Evolutionary conservation across 2,797 vertebrate species (phyloP), one percentile per base, ranked within the genome.

Genomic region (Pipistrellus pipistrellus): DNA sequence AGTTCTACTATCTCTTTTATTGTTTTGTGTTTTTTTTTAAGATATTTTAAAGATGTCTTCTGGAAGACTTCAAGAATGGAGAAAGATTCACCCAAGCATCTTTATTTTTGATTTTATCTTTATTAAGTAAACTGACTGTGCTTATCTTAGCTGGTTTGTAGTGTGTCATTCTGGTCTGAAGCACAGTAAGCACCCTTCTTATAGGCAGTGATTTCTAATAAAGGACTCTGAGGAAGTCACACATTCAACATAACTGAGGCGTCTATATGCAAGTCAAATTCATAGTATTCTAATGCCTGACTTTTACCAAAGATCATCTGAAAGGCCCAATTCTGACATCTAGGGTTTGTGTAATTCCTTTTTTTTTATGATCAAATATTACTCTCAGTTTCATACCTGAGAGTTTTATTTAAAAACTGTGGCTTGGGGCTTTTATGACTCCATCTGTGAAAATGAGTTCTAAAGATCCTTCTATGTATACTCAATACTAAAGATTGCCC

Each of bases 291-390:
- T 96, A 69, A 44, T 48, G 73, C 51, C 71, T 88, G 32, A 71
- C 48, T 95, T 95, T 72, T 80, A 94, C 64, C 76, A 85, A 87
- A 95, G 69, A 75, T 68, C 46, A 88, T 8, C 53, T n/a, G 30
- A 51, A 68, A 69, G 68, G 23, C 41, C 75, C 17, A 41, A 8
- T 48, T n/a, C 53, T 82, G 25, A 82, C 41, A 11, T 25, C n/a
- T 84, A 32, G 20, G 12, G 9, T 77, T 93, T 77, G 41, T 91
- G 90, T 64, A 78, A 59, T 91, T 73, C 3, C 8, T 87, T 75
- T 94, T 68, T 75, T 57, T 78, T 92, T 64, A 30, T 6, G 73
- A 71, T 90, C 66, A 76, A 32, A 44, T 77, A 57, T 86, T 68
- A 94, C 10, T 69, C 44, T 55, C 7, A 76, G 6, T 73, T 94